Conservation (phyloP, 1,140 invertebrate species). For the Diabrotica virgifera region DNA sequence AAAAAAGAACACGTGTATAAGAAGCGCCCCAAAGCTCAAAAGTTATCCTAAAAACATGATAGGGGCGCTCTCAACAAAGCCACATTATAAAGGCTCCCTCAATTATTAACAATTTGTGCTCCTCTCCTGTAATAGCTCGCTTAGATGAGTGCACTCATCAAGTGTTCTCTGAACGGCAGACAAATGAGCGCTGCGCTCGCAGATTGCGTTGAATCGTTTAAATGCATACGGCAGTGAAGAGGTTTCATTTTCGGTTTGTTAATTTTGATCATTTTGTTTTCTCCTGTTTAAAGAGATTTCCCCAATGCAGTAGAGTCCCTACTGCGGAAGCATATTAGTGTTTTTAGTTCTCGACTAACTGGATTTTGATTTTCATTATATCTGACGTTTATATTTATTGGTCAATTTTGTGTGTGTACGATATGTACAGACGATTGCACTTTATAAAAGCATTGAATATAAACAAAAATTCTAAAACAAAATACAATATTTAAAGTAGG, state of each 20-base stretch:
- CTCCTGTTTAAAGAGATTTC: conserved; percentile 1
- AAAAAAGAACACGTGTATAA: conserved; percentile 11
- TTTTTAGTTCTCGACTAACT: too few relatives aligned
- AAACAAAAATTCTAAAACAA: too few relatives aligned
- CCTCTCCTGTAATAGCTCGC: conserved; percentile 20
- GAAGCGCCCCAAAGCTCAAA: conserved; percentile 20
- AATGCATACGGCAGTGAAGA: conserved; percentile 23
- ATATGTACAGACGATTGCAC: too few relatives aligned
- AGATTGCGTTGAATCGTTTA: conserved; percentile 15
- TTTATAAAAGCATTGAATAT: too few relatives aligned
- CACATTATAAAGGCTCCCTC: conserved; percentile 19
- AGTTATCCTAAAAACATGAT: conserved; percentile 24
- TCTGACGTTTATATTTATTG: too few relatives aligned
- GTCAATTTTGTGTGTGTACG: too few relatives aligned
- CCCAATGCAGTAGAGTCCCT: neutral
- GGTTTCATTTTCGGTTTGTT: conserved; percentile 26
- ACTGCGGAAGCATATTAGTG: too few relatives aligned
- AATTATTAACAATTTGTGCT: conserved; percentile 27
- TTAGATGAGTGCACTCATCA: conserved; percentile 26
- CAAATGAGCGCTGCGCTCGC: conserved; percentile 23
- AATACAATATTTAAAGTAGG: too few relatives aligned
- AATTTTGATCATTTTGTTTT: conserved; percentile 20
- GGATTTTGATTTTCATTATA: too few relatives aligned
- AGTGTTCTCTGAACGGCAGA: conserved; percentile 27
- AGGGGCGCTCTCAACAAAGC: conserved; percentile 22